phyloP scores from a whole-genome alignment of 2,113 vertebrate species.

The Tyto alba region DNA sequence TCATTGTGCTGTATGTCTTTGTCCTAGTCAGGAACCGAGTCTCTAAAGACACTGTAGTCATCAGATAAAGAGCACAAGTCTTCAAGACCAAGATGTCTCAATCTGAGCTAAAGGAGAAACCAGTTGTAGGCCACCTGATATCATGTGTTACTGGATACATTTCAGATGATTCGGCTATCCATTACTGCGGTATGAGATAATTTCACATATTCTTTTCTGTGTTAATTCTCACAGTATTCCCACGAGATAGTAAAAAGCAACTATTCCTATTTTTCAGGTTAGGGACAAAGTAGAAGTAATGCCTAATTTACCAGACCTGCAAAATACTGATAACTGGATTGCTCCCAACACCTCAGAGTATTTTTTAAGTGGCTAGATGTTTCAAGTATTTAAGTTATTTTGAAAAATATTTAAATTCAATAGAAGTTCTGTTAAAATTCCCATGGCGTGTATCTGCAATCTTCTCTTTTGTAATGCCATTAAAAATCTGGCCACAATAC shows the following conservation, averaged over 20 bases:
- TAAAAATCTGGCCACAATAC: background rate
- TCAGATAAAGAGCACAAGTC: background rate
- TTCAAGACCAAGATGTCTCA: background rate
- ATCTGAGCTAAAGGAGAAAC: background rate
- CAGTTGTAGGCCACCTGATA: background rate
- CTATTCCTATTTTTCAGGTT: background rate
- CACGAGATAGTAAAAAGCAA: background rate
- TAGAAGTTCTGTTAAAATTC: background rate
- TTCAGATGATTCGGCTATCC: background rate
- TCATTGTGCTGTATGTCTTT: background rate
- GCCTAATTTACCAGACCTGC: background rate
- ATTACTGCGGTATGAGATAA: background rate
- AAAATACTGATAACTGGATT: background rate
- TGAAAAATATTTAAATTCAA: background rate
- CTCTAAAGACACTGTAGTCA: background rate
- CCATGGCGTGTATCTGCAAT: background rate
- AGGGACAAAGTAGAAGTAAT: background rate
- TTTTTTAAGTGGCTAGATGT: background rate
- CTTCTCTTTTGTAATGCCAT: background rate
- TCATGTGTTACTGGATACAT: background rate
- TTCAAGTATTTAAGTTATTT: background rate
- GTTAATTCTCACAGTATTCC: background rate
- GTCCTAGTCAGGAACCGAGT: background rate
- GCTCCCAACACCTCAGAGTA: background rate
- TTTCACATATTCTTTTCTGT: accelerated